These are phyloP conservation scores for Acrocephalus scirpaceus DNA, from an alignment of 2,797 vertebrate genomes.

Conservation along the genomic window DNA sequence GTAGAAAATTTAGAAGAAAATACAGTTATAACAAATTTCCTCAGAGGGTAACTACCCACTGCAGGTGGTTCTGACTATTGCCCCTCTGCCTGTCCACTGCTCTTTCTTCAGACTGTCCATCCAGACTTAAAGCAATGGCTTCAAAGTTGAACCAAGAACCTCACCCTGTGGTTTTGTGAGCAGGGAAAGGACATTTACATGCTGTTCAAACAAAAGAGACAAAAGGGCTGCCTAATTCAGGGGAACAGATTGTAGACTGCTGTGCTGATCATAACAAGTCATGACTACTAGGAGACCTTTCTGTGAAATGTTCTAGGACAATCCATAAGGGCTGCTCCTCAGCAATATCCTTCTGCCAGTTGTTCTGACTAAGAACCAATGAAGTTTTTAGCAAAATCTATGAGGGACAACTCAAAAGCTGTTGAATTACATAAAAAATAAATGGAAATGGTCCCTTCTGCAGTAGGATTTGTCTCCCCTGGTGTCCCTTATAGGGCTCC, in stretches of 20 bases:
- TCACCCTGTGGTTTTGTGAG: neutral
- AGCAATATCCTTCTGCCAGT: neutral
- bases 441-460: neutral
- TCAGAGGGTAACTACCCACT: neutral
- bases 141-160: neutral
- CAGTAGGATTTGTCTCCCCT: neutral
- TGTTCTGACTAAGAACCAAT: neutral
- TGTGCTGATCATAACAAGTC: neutral
- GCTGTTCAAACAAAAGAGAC: neutral
- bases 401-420: neutral
- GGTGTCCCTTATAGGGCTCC: neutral
- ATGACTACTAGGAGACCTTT: neutral
- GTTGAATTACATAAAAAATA: neutral
- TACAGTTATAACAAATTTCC: neutral
- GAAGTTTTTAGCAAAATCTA: neutral
- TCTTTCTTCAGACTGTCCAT: neutral
- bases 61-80: neutral
- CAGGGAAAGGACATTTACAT: neutral
- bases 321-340: neutral
- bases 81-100: neutral
- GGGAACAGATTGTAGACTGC: neutral
- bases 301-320: neutral
- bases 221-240: neutral
- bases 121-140: neutral
- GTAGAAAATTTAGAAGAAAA: neutral